Evolutionary conservation across 92 coral and sea anemone genomes (phyloP), one percentile per base, ranked within the genome.

Genomic region (Palythoa grandis): DNA sequence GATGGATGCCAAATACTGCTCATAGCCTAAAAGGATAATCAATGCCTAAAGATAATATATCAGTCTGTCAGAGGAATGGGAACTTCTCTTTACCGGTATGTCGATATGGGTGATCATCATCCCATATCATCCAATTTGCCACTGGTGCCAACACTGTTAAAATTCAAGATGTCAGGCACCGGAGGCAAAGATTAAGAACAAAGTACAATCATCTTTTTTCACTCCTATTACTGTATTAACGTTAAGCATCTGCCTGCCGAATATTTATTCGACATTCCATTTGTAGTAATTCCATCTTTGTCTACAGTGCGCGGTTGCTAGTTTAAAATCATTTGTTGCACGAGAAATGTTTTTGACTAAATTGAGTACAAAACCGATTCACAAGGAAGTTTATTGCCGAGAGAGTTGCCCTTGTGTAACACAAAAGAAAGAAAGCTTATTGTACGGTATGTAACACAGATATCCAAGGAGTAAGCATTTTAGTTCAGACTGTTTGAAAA

Each of bases 181-280:
- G 72, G 83, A 60, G 72, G 72, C 83, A 78, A 78, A 43, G 83
- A 72, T 78, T 63, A 78, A 56, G 58, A 61, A 5, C 20, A 61
- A 78, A 20, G 35, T 67, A 61, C 56, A 23, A n/a, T 47, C 43
- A 78, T 53, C 10, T 20, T 19, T 65, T 29, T 23, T 24, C 58
- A 61, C 54, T n/a, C 25, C 70, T 65, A n/a, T 65, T 56, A 9
- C 61, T 56, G 11, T 56, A 56, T 12, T 65, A 23, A 23, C 19
- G 20, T 17, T 43, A 37, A 60, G 57, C 71, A 65, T 78, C 38
- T n/a, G 56, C 9, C 9, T 43, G 50, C 66, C 22, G 15, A 10
- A 61, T 3, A 37, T 61, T 56, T 78, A 43, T 40, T 63, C 13
- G 7, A 61, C 14, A 60, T 78, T 60, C 71, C 72, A 40, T 25